Evolutionary conservation across 2,113 vertebrate species (phyloP).

Genomic region (Eretmochelys imbricata): DNA sequence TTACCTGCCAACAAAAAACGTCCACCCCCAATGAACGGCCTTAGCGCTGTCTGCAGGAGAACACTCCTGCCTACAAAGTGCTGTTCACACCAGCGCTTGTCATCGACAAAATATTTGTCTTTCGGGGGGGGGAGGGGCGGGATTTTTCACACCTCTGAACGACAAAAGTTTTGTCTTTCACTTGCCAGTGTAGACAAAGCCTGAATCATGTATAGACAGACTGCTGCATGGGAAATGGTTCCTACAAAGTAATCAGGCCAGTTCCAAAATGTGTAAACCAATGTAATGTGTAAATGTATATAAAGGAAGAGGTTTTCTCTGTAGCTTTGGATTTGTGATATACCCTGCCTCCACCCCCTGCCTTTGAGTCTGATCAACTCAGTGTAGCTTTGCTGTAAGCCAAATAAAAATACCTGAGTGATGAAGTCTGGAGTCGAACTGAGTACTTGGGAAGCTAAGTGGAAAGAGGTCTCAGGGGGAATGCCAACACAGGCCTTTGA

Average conservation of each 20-base stretch:
- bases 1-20: too few species aligned
- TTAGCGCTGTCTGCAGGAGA: too few species aligned
- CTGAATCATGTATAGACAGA: not conserved
- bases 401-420: not conserved
- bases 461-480: not conserved
- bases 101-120: too few species aligned
- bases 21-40: too few species aligned
- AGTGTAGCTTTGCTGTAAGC: not conserved
- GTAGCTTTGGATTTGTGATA: not conserved
- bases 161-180: too few species aligned
- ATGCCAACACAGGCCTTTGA: not conserved
- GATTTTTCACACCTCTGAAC: too few species aligned
- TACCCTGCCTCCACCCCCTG: not conserved
- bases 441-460: not conserved
- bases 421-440: not conserved
- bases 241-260: not conserved
- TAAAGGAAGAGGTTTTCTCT: not conserved
- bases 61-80: too few species aligned
- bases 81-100: too few species aligned
- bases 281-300: not conserved
- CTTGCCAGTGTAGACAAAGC: too few species aligned
- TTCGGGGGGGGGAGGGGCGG: too few species aligned
- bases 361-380: not conserved
- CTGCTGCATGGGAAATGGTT: too few species aligned
- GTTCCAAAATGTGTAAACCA: not conserved